phyloP scores from a whole-genome alignment of 2,797 vertebrate species.

The Tragelaphus eurycerus region DNA sequence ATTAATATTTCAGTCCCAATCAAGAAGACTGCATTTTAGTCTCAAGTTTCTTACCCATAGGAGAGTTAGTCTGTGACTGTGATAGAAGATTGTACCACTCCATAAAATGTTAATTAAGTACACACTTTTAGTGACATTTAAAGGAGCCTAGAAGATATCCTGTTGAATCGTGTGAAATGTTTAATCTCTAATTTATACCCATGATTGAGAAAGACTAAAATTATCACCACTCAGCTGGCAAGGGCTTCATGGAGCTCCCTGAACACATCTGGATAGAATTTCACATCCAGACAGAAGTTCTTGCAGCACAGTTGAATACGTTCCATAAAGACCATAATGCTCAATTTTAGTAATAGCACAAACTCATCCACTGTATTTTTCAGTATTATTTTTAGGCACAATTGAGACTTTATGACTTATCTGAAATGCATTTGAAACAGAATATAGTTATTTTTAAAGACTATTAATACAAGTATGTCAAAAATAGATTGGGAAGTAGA shows the following conservation, averaged over 20 bases:
- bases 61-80: background rate
- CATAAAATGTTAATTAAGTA: constrained; percentile 29
- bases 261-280: constrained; percentile 22
- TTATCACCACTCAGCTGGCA: constrained; percentile 29
- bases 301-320: constrained; percentile 22
- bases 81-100: background rate
- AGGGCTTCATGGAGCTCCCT: constrained; percentile 1
- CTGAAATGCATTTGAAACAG: constrained; percentile 64
- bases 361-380: constrained; percentile 37
- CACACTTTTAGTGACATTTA: background rate
- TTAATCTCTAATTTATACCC: constrained; percentile 28
- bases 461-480: constrained; percentile 69
- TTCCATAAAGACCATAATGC: background rate
- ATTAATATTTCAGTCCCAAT: background rate
- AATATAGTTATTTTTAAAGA: constrained; percentile 75
- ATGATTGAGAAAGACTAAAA: constrained; percentile 34
- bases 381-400: constrained; percentile 54
- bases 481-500: constrained; percentile 58
- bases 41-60: background rate
- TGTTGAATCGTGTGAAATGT: background rate
- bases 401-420: constrained; percentile 55
- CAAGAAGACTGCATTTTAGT: background rate
- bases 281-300: background rate
- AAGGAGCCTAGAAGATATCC: background rate
- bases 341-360: constrained; percentile 44